A percentile compares a stretch with the other conserved stretches of the same genome.
Evolutionary conservation across 2,797 vertebrate genomes (phyloP).

Genomic region (Apogon hyalosoma): DNA sequence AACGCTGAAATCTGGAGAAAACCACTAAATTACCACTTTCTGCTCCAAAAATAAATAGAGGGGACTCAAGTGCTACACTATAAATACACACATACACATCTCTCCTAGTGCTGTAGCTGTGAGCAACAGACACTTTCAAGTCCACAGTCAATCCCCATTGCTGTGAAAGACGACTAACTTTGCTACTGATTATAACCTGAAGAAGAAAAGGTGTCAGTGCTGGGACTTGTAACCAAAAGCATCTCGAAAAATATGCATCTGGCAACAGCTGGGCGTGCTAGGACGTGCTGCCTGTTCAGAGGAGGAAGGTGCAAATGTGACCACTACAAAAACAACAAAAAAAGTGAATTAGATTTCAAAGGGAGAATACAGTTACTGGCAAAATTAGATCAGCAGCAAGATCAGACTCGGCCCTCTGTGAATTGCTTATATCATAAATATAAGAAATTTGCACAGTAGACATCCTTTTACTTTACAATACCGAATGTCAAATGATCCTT

Average conservation of each 20-base stretch:
- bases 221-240: conserved; percentile 77
- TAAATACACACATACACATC: conserved; percentile 44
- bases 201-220: conserved; percentile 77
- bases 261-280: conserved; percentile 60
- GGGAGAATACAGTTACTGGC: conserved; percentile 17
- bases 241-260: conserved; percentile 76
- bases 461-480: background rate
- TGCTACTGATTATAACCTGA: conserved; percentile 77
- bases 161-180: conserved; percentile 55
- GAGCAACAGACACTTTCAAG: conserved; percentile 72
- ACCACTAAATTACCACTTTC: conserved; percentile 71
- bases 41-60: conserved; percentile 69
- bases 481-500: background rate
- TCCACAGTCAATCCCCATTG: conserved; percentile 65
- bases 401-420: no score
- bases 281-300: conserved; percentile 36
- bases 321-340: conserved; percentile 12
- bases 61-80: conserved; percentile 50
- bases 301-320: conserved; percentile 32
- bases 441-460: background rate
- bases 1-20: conserved; percentile 61
- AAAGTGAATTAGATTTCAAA: conserved; percentile 42
- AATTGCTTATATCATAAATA: conserved; percentile 3
- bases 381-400: conserved; percentile 6
- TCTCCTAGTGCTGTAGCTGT: conserved; percentile 39